Conservation (phyloP, 1,140 invertebrate genomes). For the Drosophila neocordata region DNA sequence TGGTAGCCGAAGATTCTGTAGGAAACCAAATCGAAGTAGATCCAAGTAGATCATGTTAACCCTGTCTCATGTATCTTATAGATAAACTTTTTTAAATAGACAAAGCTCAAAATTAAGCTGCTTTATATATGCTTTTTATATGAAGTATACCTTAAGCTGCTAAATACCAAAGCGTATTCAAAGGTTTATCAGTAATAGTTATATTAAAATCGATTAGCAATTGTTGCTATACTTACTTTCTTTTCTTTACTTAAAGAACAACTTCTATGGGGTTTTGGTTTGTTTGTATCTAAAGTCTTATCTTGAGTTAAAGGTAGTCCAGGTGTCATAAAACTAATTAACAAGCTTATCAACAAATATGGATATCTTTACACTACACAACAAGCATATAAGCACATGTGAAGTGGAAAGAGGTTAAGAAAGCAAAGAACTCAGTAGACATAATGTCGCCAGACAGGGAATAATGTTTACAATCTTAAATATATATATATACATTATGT, state of each 20-base stretch:
- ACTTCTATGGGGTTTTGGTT: neutral
- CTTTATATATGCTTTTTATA: no score
- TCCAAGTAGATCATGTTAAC: no score
- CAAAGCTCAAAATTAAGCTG: no score
- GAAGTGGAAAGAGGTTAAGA: constrained; percentile 16
- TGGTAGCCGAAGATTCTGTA: no score
- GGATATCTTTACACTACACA: neutral
- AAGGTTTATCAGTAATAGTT: no score
- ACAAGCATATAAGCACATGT: neutral
- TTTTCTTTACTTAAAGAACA: neutral
- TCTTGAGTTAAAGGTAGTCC: constrained; percentile 52
- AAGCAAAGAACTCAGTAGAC: constrained; percentile 55
- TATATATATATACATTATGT: neutral
- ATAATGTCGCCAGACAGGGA: constrained; percentile 54
- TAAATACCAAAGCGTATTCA: no score
- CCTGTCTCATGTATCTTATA: no score
- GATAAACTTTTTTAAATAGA: no score
- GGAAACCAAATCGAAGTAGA: no score
- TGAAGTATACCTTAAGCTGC: constrained; percentile 4
- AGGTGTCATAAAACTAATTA: constrained; percentile 67
- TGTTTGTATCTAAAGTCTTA: constrained; percentile 39
- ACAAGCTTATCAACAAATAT: constrained; percentile 69
- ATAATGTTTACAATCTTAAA: constrained; percentile 19
- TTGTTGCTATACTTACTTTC: no score
- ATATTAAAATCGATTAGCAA: no score